phyloP scores from a whole-genome alignment of 2,888 invertebrate genomes.

The Strigamia crassipes region DNA sequence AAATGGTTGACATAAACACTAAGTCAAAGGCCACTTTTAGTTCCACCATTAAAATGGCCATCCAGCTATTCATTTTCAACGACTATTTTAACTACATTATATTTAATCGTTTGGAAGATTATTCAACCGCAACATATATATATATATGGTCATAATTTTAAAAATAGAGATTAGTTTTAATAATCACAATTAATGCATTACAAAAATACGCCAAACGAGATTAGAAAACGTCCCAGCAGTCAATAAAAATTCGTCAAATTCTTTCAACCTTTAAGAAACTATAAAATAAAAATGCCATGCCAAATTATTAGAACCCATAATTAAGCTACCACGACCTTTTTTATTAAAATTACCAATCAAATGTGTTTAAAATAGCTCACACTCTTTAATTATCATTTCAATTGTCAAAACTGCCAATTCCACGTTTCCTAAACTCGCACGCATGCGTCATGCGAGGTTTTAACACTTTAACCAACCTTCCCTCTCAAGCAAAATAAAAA shows the following conservation, averaged over 20 bases:
- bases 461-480: neutral
- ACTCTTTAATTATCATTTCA: constrained; percentile 40
- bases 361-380: constrained; percentile 20
- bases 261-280: neutral
- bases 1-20: no score
- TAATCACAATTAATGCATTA: neutral
- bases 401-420: constrained; percentile 16
- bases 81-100: no score
- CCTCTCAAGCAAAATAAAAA: neutral
- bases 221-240: neutral
- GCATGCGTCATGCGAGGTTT: neutral
- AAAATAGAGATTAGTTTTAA: neutral
- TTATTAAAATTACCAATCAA: constrained; percentile 29
- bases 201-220: neutral
- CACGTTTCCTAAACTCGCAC: constrained; percentile 8
- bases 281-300: neutral
- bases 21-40: no score
- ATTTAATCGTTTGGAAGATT: no score
- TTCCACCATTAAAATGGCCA: no score
- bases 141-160: neutral
- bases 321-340: neutral
- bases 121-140: neutral
- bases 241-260: neutral
- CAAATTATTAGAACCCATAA: neutral
- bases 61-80: no score